Evolutionary conservation across 53 echinoderm and acorn worm genomes (phyloP).

Genomic region (Stichopus horrens): DNA sequence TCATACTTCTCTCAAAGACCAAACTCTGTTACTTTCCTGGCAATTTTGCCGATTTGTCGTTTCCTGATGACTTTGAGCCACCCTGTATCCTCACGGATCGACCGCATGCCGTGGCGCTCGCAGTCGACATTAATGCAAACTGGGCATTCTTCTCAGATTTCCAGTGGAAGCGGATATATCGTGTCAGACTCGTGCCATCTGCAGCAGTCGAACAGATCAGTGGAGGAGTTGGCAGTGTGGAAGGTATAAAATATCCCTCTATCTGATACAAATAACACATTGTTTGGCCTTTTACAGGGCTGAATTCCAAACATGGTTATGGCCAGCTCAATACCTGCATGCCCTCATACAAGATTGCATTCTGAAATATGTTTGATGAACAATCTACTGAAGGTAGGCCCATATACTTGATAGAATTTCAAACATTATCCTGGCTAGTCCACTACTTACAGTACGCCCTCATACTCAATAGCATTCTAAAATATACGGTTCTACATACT

Average conservation of each 20-base stretch:
- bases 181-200: slow-evolving; percentile 64
- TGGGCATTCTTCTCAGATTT: slow-evolving; percentile 82
- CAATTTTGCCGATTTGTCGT: slow-evolving; percentile 68
- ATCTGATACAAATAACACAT: too few species aligned
- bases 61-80: slow-evolving; percentile 36
- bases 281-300: too few species aligned
- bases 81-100: slow-evolving; percentile 70
- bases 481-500: too few species aligned
- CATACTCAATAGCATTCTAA: too few species aligned
- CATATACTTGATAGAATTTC: too few species aligned
- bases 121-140: slow-evolving; percentile 60
- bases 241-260: slow-evolving; percentile 56
- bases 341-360: too few species aligned
- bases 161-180: slow-evolving; percentile 64
- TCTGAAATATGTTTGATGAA: too few species aligned
- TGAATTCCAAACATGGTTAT: too few species aligned
- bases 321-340: too few species aligned
- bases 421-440: too few species aligned
- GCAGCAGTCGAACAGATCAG: slow-evolving; percentile 59
- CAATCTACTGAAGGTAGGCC: too few species aligned
- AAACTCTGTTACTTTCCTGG: slow-evolving; percentile 73
- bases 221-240: slow-evolving; percentile 86
- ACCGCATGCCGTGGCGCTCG: slow-evolving; percentile 71
- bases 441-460: too few species aligned
- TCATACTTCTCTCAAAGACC: slow-evolving; percentile 63